Percentiles rank a stretch among this genome's conserved stretches.
These are phyloP conservation scores for Pollachius pollachius DNA, from an alignment of 2,113 vertebrate species.

Conservation along the genomic window DNA sequence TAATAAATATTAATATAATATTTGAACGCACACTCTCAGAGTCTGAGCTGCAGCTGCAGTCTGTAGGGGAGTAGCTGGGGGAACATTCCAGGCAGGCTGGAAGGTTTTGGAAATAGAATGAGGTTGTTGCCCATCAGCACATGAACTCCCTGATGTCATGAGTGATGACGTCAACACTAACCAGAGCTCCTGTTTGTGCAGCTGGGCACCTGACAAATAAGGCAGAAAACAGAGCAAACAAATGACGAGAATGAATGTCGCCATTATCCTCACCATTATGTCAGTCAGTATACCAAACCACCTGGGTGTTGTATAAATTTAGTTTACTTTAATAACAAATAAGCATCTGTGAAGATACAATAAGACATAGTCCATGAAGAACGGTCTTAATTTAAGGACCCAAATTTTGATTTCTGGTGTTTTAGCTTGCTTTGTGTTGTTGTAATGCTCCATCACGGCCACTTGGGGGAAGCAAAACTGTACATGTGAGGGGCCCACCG, in stretches of 20 bases:
- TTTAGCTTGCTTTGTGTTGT: not conserved
- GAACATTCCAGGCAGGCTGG: conserved; percentile 49
- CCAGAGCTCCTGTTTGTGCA: conserved; percentile 27
- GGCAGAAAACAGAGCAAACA: not conserved
- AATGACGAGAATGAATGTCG: not conserved
- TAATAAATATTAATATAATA: not conserved
- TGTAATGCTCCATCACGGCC: conserved; percentile 16
- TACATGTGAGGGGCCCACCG: not conserved
- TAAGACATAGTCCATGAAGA: too few relatives aligned
- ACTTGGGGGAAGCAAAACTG: conserved; percentile 26
- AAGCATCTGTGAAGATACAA: too few relatives aligned
- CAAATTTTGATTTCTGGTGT: not conserved
- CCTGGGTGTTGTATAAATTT: too few relatives aligned
- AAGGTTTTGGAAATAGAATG: not conserved
- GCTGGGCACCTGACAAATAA: conserved; percentile 43
- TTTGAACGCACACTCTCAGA: conserved; percentile 73
- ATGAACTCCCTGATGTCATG: not conserved
- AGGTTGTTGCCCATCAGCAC: not conserved
- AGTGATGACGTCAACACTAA: conserved; percentile 36
- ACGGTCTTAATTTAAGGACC: not conserved
- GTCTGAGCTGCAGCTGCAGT: conserved; percentile 66
- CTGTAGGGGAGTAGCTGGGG: conserved; percentile 62
- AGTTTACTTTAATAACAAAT: too few relatives aligned
- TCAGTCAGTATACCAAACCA: too few relatives aligned
- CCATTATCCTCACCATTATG: too few relatives aligned